Evolutionary conservation across 2,888 invertebrate genomes (phyloP).

Genomic region (Polymixis flavicincta): DNA sequence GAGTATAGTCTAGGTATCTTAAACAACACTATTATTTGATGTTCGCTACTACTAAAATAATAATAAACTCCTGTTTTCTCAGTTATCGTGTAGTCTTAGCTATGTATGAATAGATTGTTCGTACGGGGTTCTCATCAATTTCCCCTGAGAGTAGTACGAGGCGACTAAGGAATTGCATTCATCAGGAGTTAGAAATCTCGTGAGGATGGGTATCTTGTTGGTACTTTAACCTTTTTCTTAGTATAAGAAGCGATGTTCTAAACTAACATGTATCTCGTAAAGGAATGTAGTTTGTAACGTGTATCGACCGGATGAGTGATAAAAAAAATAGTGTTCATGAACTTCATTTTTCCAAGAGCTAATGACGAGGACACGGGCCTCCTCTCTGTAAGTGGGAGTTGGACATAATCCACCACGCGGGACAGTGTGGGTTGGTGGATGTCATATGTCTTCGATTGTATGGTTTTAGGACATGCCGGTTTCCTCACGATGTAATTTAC

Average conservation of each 20-base stretch:
- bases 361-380: neutral
- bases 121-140: slow-evolving; percentile 42
- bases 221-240: neutral
- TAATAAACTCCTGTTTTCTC: slow-evolving; percentile 4
- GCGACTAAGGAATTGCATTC: slow-evolving; percentile 51
- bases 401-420: too few relatives aligned
- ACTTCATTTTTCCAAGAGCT: neutral
- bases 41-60: neutral
- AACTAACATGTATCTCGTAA: neutral
- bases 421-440: too few relatives aligned
- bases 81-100: slow-evolving; percentile 6
- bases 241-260: neutral
- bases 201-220: slow-evolving; percentile 16
- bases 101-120: slow-evolving; percentile 39
- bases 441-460: too few relatives aligned
- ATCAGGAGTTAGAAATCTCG: slow-evolving; percentile 28
- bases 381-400: too few relatives aligned
- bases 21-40: neutral
- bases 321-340: neutral
- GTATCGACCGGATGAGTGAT: neutral
- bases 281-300: slow-evolving; percentile 1
- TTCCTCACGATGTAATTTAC: too few relatives aligned
- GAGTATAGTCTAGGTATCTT: neutral
- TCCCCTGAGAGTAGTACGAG: slow-evolving; percentile 44
- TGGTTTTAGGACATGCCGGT: too few relatives aligned